A percentile compares a stretch with the other conserved stretches of the same genome.
Conservation (phyloP, 2,797 vertebrate species). For the Chelmon rostratus region DNA sequence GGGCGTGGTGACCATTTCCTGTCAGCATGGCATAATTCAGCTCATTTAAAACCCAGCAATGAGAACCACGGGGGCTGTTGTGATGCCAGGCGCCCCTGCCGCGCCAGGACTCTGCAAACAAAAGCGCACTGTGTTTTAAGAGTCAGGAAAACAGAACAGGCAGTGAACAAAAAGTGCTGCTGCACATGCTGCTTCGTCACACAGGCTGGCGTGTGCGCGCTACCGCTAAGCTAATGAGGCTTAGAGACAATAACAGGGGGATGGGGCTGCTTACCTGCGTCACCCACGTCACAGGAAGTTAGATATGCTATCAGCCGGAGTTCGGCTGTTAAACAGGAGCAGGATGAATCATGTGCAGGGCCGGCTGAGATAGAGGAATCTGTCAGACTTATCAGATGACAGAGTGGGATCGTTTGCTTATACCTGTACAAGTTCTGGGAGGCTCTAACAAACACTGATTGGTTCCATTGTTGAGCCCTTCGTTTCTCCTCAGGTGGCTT, state of each 20-base stretch:
- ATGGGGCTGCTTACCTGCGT: conserved; percentile 40
- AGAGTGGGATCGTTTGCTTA: conserved; percentile 19
- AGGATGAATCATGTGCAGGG: conserved; percentile 31
- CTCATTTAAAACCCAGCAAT: conserved; percentile 53
- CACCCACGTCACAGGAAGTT: conserved; percentile 36
- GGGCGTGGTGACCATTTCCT: conserved; percentile 51
- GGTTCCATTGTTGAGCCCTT: neutral
- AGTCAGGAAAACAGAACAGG: conserved; percentile 52
- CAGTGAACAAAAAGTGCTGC: conserved; percentile 59
- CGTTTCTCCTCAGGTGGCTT: neutral
- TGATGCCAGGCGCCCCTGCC: conserved; percentile 60
- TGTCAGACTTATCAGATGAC: conserved; percentile 51
- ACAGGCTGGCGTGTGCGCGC: neutral
- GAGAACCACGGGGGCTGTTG: conserved; percentile 59
- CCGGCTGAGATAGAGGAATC: conserved; percentile 43
- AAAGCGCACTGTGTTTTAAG: conserved; percentile 73
- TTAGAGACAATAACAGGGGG: conserved; percentile 1
- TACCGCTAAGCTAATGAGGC: conserved; percentile 11
- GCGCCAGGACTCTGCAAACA: conserved; percentile 73
- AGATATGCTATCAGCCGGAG: conserved; percentile 44
- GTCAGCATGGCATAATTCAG: conserved; percentile 74
- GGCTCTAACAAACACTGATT: neutral
- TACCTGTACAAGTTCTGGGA: conserved; percentile 2
- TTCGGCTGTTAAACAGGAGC: conserved; percentile 22
- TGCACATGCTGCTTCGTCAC: conserved; percentile 29